Evolutionary conservation across 2,113 vertebrate species (phyloP).

Genomic region (Cyanistes caeruleus): DNA sequence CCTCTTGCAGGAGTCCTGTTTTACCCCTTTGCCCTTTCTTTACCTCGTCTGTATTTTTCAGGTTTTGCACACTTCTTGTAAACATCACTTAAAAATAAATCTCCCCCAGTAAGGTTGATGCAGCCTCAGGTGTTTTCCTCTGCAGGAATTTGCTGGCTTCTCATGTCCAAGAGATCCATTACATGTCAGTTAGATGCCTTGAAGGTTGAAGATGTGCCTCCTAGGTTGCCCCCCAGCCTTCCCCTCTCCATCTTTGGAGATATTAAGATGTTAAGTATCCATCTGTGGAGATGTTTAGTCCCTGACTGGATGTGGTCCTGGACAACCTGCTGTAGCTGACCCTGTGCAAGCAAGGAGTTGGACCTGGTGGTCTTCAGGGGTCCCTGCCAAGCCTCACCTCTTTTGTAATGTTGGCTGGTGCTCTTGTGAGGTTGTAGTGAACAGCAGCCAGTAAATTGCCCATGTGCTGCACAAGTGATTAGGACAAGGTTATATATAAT

Average conservation of each 20-base stretch:
- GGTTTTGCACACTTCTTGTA: slow-evolving; percentile 62
- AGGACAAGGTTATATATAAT: neutral
- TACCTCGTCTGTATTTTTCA: slow-evolving; percentile 54
- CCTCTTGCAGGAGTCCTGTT: neutral
- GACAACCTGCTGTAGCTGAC: neutral
- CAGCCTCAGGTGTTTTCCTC: slow-evolving; percentile 56
- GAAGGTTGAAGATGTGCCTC: neutral
- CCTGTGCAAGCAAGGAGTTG: neutral
- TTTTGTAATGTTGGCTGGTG: neutral
- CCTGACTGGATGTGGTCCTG: neutral
- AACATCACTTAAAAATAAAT: slow-evolving; percentile 55
- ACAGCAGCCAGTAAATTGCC: neutral
- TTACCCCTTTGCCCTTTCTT: slow-evolving; percentile 30
- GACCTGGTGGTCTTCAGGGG: neutral
- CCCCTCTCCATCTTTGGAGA: neutral
- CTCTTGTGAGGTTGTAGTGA: neutral
- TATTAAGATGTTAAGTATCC: neutral
- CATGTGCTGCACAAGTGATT: neutral
- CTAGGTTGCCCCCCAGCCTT: neutral
- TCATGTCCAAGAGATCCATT: neutral
- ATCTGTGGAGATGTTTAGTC: neutral
- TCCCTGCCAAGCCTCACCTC: neutral
- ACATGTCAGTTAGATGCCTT: neutral
- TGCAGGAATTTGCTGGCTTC: slow-evolving; percentile 4
- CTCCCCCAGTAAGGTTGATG: slow-evolving; percentile 30